phyloP scores from a whole-genome alignment of 2,888 invertebrate species.

The Melinopterus prodromus region DNA sequence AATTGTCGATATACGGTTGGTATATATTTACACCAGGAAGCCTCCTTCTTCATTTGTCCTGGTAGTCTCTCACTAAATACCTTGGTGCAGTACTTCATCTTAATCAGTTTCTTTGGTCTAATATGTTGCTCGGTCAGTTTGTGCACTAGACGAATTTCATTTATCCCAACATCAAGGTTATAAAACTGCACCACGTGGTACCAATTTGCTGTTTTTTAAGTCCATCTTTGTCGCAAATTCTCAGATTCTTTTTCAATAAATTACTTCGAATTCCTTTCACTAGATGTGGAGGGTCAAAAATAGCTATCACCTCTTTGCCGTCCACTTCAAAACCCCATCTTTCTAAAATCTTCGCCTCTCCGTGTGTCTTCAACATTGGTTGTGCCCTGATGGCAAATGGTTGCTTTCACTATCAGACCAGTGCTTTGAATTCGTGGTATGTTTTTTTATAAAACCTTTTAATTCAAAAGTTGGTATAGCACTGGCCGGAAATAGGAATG shows the following conservation, averaged over 20 bases:
- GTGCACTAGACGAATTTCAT: too few species aligned
- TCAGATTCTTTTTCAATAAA: neutral
- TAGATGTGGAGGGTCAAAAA: constrained; percentile 13
- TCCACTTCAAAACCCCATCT: neutral
- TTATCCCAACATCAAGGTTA: too few species aligned
- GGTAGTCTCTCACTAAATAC: constrained; percentile 21
- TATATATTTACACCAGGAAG: too few species aligned
- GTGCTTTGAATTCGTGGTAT: neutral
- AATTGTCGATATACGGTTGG: too few species aligned
- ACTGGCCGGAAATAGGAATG: neutral
- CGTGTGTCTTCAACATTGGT: constrained; percentile 4
- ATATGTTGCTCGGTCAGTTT: neutral
- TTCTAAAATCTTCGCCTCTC: neutral
- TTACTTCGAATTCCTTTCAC: constrained; percentile 16
- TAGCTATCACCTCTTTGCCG: neutral
- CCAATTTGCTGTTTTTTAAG: neutral
- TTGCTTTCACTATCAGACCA: constrained; percentile 22
- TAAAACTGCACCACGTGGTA: neutral
- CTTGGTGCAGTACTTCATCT: constrained; percentile 18
- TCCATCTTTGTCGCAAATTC: neutral
- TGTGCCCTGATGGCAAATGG: constrained; percentile 24
- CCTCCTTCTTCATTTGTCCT: constrained; percentile 23
- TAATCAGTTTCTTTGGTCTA: constrained; percentile 9
- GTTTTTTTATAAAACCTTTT: too few species aligned
- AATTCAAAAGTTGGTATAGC: neutral